Conservation (phyloP, 2,113 vertebrate species). For the Tachycineta bicolor region DNA sequence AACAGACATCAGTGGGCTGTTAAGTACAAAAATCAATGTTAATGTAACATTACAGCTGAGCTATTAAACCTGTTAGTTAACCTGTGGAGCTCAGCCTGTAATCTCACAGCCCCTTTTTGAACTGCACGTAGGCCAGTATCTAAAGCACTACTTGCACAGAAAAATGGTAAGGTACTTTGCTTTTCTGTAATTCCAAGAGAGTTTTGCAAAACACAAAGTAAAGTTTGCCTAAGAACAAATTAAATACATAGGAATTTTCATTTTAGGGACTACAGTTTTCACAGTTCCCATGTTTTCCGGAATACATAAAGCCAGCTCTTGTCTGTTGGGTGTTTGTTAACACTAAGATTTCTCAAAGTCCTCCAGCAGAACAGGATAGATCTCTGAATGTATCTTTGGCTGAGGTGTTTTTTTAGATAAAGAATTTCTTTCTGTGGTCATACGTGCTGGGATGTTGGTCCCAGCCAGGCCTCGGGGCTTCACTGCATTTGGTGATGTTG, state of each 20-base stretch:
- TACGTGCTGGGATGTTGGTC: fast-evolving
- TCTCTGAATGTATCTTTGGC: neutral
- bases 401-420: neutral
- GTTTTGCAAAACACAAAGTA: neutral
- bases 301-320: neutral
- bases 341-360: neutral
- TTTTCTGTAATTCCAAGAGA: neutral
- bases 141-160: neutral
- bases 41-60: neutral
- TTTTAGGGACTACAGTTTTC: neutral
- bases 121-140: neutral
- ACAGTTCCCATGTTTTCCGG: neutral
- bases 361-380: neutral
- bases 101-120: neutral
- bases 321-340: neutral
- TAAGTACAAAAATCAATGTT: constrained; percentile 39
- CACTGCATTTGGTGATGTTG: neutral
- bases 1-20: neutral
- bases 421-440: neutral
- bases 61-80: constrained; percentile 29
- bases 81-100: neutral
- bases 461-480: neutral
- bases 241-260: neutral
- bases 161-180: neutral
- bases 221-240: neutral